Evolutionary conservation across 2,888 invertebrate species (phyloP).

Genomic region (Meliscaeva auricollis): DNA sequence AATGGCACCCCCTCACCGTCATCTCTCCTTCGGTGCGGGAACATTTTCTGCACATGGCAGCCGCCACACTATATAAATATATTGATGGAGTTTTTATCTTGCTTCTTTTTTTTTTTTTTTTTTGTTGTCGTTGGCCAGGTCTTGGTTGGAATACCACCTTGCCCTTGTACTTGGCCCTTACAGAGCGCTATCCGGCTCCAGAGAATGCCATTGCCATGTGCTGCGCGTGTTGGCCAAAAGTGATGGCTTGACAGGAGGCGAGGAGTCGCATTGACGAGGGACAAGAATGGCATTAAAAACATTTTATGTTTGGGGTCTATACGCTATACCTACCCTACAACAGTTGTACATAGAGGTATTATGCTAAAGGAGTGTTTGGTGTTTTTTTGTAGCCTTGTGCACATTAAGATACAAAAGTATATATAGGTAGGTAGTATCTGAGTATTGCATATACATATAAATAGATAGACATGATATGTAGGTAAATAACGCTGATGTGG

Average conservation of each 20-base stretch:
- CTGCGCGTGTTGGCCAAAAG: constrained; percentile 64
- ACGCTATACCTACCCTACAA: constrained; percentile 47
- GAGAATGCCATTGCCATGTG: constrained; percentile 64
- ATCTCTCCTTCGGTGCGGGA: constrained; percentile 19
- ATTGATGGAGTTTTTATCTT: constrained; percentile 62
- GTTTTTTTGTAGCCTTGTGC: not conserved
- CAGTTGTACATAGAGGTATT: too few relatives aligned
- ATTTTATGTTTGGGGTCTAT: constrained; percentile 71
- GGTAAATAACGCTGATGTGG: constrained; percentile 50
- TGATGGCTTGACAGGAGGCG: constrained; percentile 26
- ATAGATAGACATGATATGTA: constrained; percentile 26
- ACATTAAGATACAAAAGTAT: constrained; percentile 28
- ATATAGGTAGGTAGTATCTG: constrained; percentile 2
- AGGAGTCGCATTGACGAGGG: constrained; percentile 40
- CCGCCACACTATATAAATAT: constrained; percentile 42
- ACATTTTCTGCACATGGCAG: constrained; percentile 74
- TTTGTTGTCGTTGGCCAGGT: constrained; percentile 11
- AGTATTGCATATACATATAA: constrained; percentile 35
- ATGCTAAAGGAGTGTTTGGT: constrained; percentile 60
- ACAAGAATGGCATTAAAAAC: constrained; percentile 68
- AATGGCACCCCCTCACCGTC: not conserved
- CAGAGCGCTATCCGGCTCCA: constrained; percentile 9
- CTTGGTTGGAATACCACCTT: constrained; percentile 66
- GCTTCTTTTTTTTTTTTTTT: not conserved
- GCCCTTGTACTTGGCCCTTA: constrained; percentile 76